These are phyloP conservation scores for Passer montanus DNA, from an alignment of 2,113 vertebrate species.

Conservation along the genomic window DNA sequence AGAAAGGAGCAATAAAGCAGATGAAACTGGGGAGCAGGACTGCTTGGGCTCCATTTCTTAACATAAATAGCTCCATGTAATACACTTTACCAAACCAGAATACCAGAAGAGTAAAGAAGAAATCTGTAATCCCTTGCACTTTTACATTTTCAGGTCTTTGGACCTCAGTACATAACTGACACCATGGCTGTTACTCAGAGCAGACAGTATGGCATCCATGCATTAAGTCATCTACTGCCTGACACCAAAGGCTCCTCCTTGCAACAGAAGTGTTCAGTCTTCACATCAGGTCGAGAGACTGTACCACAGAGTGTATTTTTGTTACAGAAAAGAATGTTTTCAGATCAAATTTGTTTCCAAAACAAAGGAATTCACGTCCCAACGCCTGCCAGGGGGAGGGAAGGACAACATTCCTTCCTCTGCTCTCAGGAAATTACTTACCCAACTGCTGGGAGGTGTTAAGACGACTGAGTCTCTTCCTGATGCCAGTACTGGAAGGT, in stretches of 20 bases:
- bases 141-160: not conserved
- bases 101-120: not conserved
- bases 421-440: slow-evolving; percentile 52
- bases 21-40: not conserved
- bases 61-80: not conserved
- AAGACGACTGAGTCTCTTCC: not conserved
- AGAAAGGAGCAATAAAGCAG: not conserved
- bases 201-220: not conserved
- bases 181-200: not conserved
- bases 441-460: not conserved
- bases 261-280: not conserved
- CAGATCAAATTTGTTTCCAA: not conserved
- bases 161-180: not conserved
- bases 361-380: slow-evolving; percentile 22
- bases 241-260: not conserved
- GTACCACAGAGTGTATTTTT: not conserved
- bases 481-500: slow-evolving; percentile 8
- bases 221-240: not conserved
- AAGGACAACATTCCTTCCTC: not conserved
- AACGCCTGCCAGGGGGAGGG: not conserved
- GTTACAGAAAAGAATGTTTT: not conserved
- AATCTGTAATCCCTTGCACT: not conserved
- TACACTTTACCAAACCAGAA: not conserved
- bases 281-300: not conserved
- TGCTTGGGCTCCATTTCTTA: not conserved